phyloP scores from a whole-genome alignment of 2,113 vertebrate genomes.

The Colinus virginianus region DNA sequence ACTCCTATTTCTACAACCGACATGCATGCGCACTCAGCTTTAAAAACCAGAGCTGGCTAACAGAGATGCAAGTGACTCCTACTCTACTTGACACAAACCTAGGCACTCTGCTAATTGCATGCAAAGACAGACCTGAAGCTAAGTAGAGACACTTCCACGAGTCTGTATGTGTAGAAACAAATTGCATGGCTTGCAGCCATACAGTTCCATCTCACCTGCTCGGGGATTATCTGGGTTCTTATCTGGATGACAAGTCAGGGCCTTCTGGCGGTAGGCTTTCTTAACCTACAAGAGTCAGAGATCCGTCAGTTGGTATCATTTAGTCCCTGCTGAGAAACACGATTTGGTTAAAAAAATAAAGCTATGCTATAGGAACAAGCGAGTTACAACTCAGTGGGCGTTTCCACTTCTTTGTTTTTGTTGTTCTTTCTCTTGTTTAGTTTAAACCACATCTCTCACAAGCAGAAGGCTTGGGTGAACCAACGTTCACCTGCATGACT shows the following conservation, averaged over 20 bases:
- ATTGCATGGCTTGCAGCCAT: not conserved
- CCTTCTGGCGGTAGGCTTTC: slow-evolving; percentile 94
- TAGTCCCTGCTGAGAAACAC: not conserved
- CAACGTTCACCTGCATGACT: not conserved
- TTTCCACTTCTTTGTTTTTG: not conserved
- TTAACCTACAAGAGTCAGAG: slow-evolving; percentile 85
- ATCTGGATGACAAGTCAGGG: slow-evolving; percentile 94
- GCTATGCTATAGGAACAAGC: not conserved
- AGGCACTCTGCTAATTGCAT: not conserved
- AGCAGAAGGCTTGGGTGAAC: not conserved
- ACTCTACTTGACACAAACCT: rapidly evolving
- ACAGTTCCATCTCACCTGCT: slow-evolving; percentile 85
- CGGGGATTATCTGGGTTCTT: slow-evolving; percentile 96
- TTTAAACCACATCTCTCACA: not conserved
- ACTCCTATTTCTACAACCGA: not conserved
- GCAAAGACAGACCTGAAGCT: not conserved
- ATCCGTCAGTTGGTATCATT: not conserved
- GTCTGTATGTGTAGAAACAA: rapidly evolving
- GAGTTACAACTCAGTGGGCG: not conserved
- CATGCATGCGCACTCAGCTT: rapidly evolving
- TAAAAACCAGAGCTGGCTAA: not conserved
- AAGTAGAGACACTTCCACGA: not conserved
- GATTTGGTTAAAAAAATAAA: not conserved
- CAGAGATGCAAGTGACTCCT: rapidly evolving
- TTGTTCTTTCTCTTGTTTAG: not conserved